Conservation (phyloP, 2,797 vertebrate species). For the Cossypha polioptera region DNA sequence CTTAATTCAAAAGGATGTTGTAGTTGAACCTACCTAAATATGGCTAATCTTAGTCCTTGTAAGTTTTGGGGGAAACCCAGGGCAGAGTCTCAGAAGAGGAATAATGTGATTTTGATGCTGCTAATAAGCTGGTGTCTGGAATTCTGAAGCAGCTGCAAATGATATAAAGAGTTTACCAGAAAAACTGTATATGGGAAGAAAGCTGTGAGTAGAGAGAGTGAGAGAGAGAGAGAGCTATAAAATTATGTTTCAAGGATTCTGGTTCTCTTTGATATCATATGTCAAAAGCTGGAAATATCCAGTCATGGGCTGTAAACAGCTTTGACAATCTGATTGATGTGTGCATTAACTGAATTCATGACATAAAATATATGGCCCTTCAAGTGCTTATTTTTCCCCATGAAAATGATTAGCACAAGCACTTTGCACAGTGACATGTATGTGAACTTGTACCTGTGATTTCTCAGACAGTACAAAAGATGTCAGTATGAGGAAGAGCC, state of each 20-base stretch:
- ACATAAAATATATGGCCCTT: conserved; percentile 5
- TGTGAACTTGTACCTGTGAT: background rate
- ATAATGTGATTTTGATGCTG: background rate
- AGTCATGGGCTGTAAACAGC: conserved; percentile 45
- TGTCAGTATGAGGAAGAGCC: background rate
- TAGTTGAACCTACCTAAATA: background rate
- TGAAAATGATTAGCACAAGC: conserved; percentile 11
- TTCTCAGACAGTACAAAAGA: background rate
- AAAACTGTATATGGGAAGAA: background rate
- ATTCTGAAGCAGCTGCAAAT: background rate
- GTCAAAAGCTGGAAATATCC: background rate
- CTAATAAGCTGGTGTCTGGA: background rate
- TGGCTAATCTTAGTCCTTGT: background rate
- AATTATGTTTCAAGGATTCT: background rate
- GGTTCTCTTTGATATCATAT: conserved; percentile 31
- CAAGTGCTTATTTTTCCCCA: conserved; percentile 20
- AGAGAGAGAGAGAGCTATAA: background rate
- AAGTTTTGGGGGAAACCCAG: background rate
- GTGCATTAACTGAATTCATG: conserved; percentile 3
- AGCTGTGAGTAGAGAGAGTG: background rate
- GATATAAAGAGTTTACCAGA: background rate
- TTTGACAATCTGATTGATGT: conserved; percentile 46
- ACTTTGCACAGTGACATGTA: background rate
- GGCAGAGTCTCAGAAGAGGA: background rate
- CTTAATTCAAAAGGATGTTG: background rate